phyloP scores from a whole-genome alignment of 2,888 invertebrate species.

The Ferrisia virgata region DNA sequence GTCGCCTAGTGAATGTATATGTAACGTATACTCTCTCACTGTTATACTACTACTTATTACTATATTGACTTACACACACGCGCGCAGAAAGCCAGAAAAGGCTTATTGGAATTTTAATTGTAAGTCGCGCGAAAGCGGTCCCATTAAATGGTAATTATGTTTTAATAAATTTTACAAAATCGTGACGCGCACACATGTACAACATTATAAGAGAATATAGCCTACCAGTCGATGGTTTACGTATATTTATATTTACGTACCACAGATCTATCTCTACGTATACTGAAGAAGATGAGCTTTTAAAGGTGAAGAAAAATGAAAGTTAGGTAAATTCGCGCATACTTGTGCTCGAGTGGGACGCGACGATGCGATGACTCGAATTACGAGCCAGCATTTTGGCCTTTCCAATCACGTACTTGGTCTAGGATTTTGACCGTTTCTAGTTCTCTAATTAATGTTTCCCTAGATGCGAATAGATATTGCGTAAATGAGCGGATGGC shows the following conservation, averaged over 20 bases:
- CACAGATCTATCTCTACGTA: neutral
- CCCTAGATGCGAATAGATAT: neutral
- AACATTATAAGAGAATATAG: neutral
- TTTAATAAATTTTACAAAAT: conserved; percentile 25
- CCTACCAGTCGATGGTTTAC: neutral
- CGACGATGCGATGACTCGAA: neutral
- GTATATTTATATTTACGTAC: neutral
- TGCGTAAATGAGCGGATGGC: no score
- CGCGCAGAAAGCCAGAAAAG: neutral
- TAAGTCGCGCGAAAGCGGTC: neutral
- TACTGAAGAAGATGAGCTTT: neutral
- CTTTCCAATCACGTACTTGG: neutral
- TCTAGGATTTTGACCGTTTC: conserved; percentile 4
- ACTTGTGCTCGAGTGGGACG: neutral
- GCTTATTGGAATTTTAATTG: conserved; percentile 29
- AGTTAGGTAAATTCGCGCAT: neutral
- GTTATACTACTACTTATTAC: no score
- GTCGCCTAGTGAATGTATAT: neutral
- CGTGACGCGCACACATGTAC: neutral
- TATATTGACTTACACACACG: neutral
- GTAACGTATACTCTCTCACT: neutral
- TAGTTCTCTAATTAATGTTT: neutral
- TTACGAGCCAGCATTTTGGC: neutral
- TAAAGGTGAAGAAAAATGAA: neutral
- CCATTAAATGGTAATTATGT: conserved; percentile 26